Evolutionary conservation across 2,797 vertebrate species (phyloP), one percentile per base, ranked within the genome.

Genomic region (Lagorchestes hirsutus): DNA sequence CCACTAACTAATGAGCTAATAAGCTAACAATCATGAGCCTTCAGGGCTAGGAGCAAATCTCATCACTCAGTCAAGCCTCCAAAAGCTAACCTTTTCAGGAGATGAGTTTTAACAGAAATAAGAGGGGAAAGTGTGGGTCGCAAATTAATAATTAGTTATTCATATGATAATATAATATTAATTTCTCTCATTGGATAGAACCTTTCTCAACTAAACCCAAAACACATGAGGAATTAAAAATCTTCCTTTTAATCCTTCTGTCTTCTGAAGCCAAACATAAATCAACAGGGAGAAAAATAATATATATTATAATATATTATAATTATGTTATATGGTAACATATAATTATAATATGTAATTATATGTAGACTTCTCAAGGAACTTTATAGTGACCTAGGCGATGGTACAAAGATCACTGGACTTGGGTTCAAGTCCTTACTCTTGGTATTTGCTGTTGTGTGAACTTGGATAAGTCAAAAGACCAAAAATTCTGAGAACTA

Each of bases 181-280:
- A 74, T 22, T n/a, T 74, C 67, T 40, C n/a, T 74, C 62, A 16
- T 67, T 67, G n/a, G 29, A 54, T 27, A 90, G 52, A 90, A 31
- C 6, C 82, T 93, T 94, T 92, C 55, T 95, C 54, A 91, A 18
- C 40, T 91, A 92, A 93, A 94, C 90, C 31, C 31, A 87, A 96
- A 94, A 18, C 55, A 54, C 0, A 4, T 55, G 24, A 94, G 28
- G 28, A 28, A 96, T 91, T 59, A 92, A 90, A 95, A 95, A 14
- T 28, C 10, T 40, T 16, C 90, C 55, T 55, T 92, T 92, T 95
- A 40, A 96, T 94, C 92, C 54, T 54, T 54, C 14, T 87, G 55
- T 96, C 46, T 55, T n/a, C 90, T 90, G 34, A 18, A 67, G 11
- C 46, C 5, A 90, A 52, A 57, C 95, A 87, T 54, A 10, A 90